A percentile compares a stretch with the other conserved stretches of the same genome.
Conservation (phyloP, 2,888 invertebrate species). For the Zelleria hepariella region DNA sequence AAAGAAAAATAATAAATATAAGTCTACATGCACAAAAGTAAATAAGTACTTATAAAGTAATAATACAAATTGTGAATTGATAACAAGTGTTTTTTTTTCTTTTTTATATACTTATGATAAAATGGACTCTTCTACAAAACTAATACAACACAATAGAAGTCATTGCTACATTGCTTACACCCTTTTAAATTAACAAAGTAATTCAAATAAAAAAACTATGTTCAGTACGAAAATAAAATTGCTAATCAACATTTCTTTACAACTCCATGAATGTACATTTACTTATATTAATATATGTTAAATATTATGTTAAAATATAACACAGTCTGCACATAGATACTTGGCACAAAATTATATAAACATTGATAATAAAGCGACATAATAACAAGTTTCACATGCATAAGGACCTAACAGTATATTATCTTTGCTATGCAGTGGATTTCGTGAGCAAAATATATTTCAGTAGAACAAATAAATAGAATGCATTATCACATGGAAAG, state of each 20-base stretch:
- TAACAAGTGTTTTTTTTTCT: constrained; percentile 14
- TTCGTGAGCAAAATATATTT: no score
- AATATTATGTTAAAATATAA: not conserved
- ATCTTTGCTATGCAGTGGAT: no score
- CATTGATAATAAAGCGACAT: no score
- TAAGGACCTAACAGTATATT: no score
- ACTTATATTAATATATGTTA: not conserved
- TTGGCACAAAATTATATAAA: not conserved
- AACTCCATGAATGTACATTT: not conserved
- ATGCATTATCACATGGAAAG: no score
- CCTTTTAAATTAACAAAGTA: no score
- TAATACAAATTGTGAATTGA: constrained; percentile 11
- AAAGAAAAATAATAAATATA: not conserved
- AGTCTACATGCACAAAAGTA: no score
- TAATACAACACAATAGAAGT: not conserved
- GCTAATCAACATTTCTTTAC: not conserved
- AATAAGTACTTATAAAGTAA: not conserved
- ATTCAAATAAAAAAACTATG: no score
- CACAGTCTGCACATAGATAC: not conserved
- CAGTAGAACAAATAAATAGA: no score
- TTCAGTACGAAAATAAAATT: not conserved
- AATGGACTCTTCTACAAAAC: not conserved
- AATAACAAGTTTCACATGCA: no score
- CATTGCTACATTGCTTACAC: no score
- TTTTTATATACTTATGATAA: not conserved